phyloP scores from a whole-genome alignment of 2,888 invertebrate genomes.

The Acanthosoma haemorrhoidale region DNA sequence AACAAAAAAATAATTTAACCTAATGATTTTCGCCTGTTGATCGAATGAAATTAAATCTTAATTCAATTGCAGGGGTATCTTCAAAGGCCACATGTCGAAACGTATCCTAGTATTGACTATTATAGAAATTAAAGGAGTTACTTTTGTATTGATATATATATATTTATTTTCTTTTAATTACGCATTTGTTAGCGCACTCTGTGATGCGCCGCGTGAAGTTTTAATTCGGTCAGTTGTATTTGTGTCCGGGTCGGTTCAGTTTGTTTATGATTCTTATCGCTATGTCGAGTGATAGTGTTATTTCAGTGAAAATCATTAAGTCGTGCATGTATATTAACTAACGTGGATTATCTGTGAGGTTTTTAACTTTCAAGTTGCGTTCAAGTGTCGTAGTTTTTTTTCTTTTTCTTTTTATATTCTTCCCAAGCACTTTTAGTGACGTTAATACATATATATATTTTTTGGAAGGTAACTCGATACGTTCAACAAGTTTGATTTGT shows the following conservation, averaged over 20 bases:
- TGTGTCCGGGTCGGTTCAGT: constrained; percentile 1
- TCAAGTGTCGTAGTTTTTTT: neutral
- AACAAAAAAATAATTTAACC: too few species aligned
- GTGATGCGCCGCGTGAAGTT: constrained; percentile 14
- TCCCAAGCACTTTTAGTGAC: constrained; percentile 7
- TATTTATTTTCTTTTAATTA: constrained; percentile 24
- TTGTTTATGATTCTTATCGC: constrained; percentile 15
- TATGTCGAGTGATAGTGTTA: neutral
- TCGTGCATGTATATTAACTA: neutral
- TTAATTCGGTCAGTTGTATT: neutral
- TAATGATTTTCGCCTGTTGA: too few species aligned
- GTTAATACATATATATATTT: neutral
- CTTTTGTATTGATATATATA: too few species aligned
- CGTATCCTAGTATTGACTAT: too few species aligned
- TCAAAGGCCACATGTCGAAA: too few species aligned
- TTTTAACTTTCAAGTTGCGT: neutral
- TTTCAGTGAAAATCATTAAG: neutral
- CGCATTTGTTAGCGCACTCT: constrained; percentile 25
- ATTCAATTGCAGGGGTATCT: too few species aligned
- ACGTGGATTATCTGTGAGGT: neutral
- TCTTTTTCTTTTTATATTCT: neutral
- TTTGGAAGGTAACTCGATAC: neutral
- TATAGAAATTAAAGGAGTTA: too few species aligned
- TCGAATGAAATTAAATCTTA: too few species aligned
- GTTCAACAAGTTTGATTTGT: neutral